Base-by-base conservation (phyloP, 2,797 vertebrate genomes). In the Austrolebias charrua region DNA sequence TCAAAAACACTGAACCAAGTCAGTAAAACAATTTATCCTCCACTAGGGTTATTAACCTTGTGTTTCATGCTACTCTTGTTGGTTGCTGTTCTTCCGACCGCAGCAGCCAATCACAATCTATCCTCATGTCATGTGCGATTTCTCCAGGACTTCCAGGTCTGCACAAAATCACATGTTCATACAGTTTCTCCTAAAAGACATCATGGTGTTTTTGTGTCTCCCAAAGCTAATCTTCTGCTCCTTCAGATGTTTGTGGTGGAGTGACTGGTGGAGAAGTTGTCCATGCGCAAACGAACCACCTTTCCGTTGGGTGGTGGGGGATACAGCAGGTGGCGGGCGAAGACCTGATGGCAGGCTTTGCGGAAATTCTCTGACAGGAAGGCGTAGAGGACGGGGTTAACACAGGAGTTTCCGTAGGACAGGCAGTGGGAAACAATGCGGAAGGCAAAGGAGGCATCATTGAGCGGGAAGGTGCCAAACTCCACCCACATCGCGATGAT, bases 361-460 rank as follows among this genome's bases (percentile, higher is more conserved):
- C 90, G 86, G 79, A 96, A 95, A 79, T 95, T 95, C 81, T 95
- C 92, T 0, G 94, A 96, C 48, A 95, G 84, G 71, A 95, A 95
- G 12, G 94, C 91, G 0, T 95, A 94, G 46, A 95, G 94, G 79
- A 95, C 83, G 61, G 94, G 94, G 81, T 96, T 95, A 55, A 94
- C 71, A 51, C 94, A 95, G 11, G 95, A 94, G 81, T 95, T 94
- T 1, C 94, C 91, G 0, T 96, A 95, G 48, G 94, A 92, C 75
- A 95, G 75, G 77, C 92, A 94, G 79, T 94, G 94, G 0, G 94
- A 92, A 53, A 92, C 66, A 63, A 95, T 95, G 28, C 92, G 89
- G 38, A 96, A 93, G 6, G 81, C 91, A 15, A 95, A 95, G 55
- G 94, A 90, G 58, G 86, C 75, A 1, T 93, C 86, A 5, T 86